phyloP scores from a whole-genome alignment of 2,797 vertebrate species.

The Coracias cyanogaster region DNA sequence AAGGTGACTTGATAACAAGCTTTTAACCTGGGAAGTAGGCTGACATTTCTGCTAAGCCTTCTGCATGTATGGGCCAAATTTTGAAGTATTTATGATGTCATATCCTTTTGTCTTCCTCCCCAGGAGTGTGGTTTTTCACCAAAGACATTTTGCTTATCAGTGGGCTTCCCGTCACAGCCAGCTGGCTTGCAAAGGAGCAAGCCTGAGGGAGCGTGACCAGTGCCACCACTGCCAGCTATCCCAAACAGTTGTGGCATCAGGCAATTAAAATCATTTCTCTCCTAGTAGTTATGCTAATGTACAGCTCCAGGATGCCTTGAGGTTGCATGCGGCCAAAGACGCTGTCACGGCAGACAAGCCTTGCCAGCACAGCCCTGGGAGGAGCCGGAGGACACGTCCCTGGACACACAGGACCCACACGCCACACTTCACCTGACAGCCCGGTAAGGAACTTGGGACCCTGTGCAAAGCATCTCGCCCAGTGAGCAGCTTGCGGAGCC shows the following conservation, averaged over 20 bases:
- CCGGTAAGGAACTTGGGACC: rapidly evolving
- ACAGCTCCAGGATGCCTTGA: neutral
- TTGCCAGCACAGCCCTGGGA: neutral
- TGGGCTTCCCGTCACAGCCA: neutral
- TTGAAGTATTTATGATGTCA: neutral
- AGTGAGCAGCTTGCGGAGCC: neutral
- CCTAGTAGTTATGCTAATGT: constrained; percentile 15
- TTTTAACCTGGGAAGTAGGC: neutral
- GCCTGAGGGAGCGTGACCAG: neutral
- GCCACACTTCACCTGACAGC: neutral
- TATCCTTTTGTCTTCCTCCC: neutral
- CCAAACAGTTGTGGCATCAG: neutral
- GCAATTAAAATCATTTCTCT: constrained; percentile 14
- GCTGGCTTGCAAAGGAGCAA: neutral
- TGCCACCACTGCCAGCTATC: neutral
- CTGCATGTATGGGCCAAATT: neutral
- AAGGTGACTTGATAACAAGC: neutral
- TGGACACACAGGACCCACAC: neutral
- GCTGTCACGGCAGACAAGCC: neutral
- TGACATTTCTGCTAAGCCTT: neutral
- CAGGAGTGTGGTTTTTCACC: neutral
- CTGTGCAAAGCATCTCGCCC: neutral
- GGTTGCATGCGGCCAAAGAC: neutral
- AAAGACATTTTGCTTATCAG: neutral
- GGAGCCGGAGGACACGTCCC: neutral